A percentile compares a stretch with the other conserved stretches of the same genome.
Conservation (phyloP, 2,797 vertebrate species). For the Pogonophryne albipinna region DNA sequence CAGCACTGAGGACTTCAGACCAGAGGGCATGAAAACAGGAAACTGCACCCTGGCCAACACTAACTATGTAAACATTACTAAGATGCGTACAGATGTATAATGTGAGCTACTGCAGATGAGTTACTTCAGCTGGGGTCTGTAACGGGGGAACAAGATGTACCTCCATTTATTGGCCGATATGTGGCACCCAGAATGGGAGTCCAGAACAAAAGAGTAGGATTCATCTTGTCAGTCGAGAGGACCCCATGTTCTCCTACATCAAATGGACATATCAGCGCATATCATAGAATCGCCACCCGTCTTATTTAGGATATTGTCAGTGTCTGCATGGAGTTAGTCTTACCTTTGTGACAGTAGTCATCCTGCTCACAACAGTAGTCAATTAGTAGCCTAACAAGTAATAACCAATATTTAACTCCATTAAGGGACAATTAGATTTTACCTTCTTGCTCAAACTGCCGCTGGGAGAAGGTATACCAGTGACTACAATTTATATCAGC, state of each 20-base stretch:
- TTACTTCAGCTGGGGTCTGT: slow-evolving; percentile 34
- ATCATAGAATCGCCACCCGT: slow-evolving; percentile 61
- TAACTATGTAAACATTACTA: slow-evolving; percentile 99
- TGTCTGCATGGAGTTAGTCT: slow-evolving; percentile 86
- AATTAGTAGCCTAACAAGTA: slow-evolving; percentile 82
- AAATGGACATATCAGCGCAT: slow-evolving; percentile 35
- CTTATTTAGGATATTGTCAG: slow-evolving; percentile 65
- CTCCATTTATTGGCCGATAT: slow-evolving; percentile 20
- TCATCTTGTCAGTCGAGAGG: slow-evolving; percentile 36
- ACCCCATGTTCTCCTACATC: slow-evolving; percentile 36
- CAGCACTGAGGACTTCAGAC: slow-evolving; percentile 94
- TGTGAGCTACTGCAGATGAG: slow-evolving; percentile 24
- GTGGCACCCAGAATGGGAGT: slow-evolving; percentile 17
- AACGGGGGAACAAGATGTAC: slow-evolving; percentile 16
- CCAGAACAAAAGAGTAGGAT: slow-evolving; percentile 42
- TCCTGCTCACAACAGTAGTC: slow-evolving; percentile 83
- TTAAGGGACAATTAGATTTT: slow-evolving; percentile 74
- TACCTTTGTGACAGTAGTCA: slow-evolving; percentile 79
- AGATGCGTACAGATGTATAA: slow-evolving; percentile 98
- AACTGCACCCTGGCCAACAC: slow-evolving; percentile 98
- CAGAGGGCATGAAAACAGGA: slow-evolving; percentile 96
- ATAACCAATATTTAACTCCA: slow-evolving; percentile 71
- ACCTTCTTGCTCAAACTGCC: slow-evolving; percentile 66
- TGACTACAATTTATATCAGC: slow-evolving; percentile 31
- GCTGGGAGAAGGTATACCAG: slow-evolving; percentile 35